Base-by-base conservation (phyloP, 2,113 vertebrate genomes). In the Gavialis gangeticus region DNA sequence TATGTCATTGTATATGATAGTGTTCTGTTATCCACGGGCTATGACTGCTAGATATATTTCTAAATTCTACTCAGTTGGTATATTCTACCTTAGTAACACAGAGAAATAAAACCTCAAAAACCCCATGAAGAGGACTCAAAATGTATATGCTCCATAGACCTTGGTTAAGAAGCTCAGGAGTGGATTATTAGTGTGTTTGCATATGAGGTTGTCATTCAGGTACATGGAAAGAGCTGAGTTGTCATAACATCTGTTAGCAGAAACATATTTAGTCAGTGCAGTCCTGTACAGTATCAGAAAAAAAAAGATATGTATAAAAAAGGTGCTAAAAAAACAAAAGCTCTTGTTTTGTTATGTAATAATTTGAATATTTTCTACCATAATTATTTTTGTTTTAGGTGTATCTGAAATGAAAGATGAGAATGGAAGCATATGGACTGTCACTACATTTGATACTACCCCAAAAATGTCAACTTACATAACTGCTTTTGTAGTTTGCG, bases 381-480 rank as follows among this genome's bases (percentile, higher is more conserved):
- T 76, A 66, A 59, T 83, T 79, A 12, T 83, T 62, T 89, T 97
- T 96, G 94, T 78, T 92, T 34, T 94, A 98, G 98, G 91, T 96
- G 84, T 95, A 30, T 98, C 94, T 82, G 96, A 97, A 95, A 96
- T 94, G 87, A 95, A 97, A 75, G 98, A 98, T 69, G 87, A 84
- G 87, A 96, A 98, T 71, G 98, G 98, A 91, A 98, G 71, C 84
- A 84, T 87, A 54, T 98, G 98, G 98, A 96, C 89, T 7, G 81
- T 98, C 82, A 98, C 98, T 4, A 97, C 97, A 54, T 98, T 98
- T 96, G 89, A 97, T 57, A 98, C 97, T 66, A 98, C 98, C 0
- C 95, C 98, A 81, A 97, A 57, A 94, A 98, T 98, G 98, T 95
- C 98, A 34, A 98, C 98, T n/a, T 98, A 98, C n/a, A 87, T 98